Base-by-base conservation (phyloP, 2,113 vertebrate genomes). In the Callospermophilus lateralis region DNA sequence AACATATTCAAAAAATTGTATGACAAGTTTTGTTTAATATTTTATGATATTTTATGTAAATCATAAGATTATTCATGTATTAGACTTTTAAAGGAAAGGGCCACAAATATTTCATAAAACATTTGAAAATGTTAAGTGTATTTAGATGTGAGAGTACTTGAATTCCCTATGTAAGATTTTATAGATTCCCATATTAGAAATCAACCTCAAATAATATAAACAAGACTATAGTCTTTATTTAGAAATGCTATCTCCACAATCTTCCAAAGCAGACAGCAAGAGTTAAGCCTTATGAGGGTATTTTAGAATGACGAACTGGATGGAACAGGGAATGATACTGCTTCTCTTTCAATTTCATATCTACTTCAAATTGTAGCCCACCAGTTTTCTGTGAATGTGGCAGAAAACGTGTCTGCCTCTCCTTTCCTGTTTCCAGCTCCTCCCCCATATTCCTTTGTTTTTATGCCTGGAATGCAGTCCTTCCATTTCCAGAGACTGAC, bases 341-440 rank as follows among this genome's bases (percentile, higher is more conserved):
- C 10, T 92, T 63, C 26, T 39, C 1, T 74, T 26, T 51, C 8
- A 13, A 30, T 37, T 81, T 78, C 3, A 51, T 51, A 51, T 51
- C 11, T 51, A 15, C 3, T 85, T 91, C 51, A 65, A 5, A 28
- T 22, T 81, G 2, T 42, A 58, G 7, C 34, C 39, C 28, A 37
- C 0, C 51, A n/a, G 6, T 83, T 58, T 51, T 92, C 24, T 11
- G 34, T 51, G 76, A 89, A 65, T 15, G 51, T n/a, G 26, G 19
- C 28, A 77, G 22, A 55, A 61, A 19, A 17, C 61, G 3, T 32
- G 10, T 37, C 4, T 26, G 16, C 10, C 17, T 34, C 48, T 45
- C 10, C 45, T 42, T 39, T 1, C 34, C 37, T 8, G 12, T 4
- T 28, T 11, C 34, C 0, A 32, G 11, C 6, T 10, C 9, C 7